Evolutionary conservation across 2,113 vertebrate genomes (phyloP).

Genomic region (Calidris pygmaea): DNA sequence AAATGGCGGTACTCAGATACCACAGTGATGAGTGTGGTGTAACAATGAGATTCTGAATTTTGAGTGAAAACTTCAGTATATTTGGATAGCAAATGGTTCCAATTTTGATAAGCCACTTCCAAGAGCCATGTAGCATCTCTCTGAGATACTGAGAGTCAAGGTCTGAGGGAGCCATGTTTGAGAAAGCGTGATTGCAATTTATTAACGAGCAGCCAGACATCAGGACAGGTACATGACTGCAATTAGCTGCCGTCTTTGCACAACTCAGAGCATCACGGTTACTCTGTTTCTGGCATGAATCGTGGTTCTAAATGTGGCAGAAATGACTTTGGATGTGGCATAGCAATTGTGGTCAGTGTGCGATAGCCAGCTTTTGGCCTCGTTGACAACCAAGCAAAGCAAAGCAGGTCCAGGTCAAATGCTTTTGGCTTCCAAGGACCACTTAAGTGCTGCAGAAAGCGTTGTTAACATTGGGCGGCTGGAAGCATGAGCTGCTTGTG

Average conservation of each 20-base stretch:
- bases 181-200: background rate
- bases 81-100: constrained; percentile 44
- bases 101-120: constrained; percentile 59
- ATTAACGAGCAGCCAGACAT: constrained; percentile 6
- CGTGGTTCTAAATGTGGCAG: background rate
- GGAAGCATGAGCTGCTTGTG: constrained; percentile 8
- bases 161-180: constrained; percentile 32
- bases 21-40: constrained; percentile 68
- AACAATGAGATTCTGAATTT: constrained; percentile 50
- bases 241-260: background rate
- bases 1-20: constrained; percentile 50
- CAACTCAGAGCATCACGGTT: background rate
- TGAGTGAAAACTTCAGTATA: constrained; percentile 56
- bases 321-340: constrained; percentile 33
- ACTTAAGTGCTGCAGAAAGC: background rate
- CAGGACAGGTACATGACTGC: background rate
- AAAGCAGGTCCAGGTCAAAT: constrained; percentile 45
- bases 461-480: background rate
- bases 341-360: constrained; percentile 31
- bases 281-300: background rate
- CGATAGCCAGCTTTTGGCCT: constrained; percentile 39
- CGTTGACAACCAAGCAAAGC: constrained; percentile 33
- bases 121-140: constrained; percentile 52
- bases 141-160: constrained; percentile 5
- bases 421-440: constrained; percentile 34